phyloP scores from a whole-genome alignment of 2,888 invertebrate genomes.

The Ecdyonurus torrentis region DNA sequence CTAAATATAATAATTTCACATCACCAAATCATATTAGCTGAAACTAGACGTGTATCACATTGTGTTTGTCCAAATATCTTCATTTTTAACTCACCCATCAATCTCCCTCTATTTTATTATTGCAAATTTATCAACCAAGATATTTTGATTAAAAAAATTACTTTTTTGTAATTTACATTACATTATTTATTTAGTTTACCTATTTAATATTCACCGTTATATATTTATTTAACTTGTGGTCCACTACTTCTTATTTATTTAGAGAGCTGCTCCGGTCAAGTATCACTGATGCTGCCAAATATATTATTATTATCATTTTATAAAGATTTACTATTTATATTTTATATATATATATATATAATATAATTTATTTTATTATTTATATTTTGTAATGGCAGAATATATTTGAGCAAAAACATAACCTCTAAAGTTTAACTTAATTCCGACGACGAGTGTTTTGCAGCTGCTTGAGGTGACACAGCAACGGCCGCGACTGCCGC shows the following conservation, averaged over 20 bases:
- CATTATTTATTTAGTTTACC: background rate
- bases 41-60: conserved; percentile 12
- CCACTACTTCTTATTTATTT: background rate
- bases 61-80: conserved; percentile 5
- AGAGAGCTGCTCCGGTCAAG: background rate
- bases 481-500: conserved; percentile 12
- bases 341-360: background rate
- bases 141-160: background rate
- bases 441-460: conserved; percentile 13
- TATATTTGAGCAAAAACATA: conserved; percentile 15
- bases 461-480: conserved; percentile 13
- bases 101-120: conserved; percentile 7
- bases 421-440: conserved; percentile 13
- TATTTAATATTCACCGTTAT: background rate
- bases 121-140: background rate
- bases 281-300: background rate
- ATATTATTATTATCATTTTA: background rate
- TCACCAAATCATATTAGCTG: conserved; percentile 10
- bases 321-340: no score
- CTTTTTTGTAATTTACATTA: background rate
- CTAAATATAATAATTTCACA: conserved; percentile 8
- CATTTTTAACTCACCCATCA: background rate
- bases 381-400: conserved; percentile 7
- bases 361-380: background rate
- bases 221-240: background rate